Conservation (phyloP, 2,888 invertebrate genomes). For the Phymatocera aterrima region DNA sequence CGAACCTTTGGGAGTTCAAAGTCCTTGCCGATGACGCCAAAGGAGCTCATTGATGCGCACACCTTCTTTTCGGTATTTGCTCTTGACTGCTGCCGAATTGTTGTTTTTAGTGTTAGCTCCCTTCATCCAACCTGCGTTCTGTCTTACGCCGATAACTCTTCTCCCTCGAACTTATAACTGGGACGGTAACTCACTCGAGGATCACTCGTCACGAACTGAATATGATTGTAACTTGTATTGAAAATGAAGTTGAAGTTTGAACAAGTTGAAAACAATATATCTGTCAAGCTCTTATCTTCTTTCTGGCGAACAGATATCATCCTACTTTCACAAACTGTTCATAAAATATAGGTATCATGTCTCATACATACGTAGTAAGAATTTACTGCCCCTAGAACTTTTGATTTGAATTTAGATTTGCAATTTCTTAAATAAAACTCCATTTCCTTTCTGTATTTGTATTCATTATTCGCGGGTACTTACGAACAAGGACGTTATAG, state of each 20-base stretch:
- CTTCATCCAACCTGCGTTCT: neutral
- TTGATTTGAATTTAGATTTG: too few relatives aligned
- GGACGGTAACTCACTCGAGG: neutral
- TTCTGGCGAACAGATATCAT: neutral
- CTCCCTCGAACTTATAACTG: neutral
- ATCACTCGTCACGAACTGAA: neutral
- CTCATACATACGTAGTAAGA: too few relatives aligned
- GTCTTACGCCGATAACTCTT: neutral
- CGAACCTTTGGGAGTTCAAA: neutral
- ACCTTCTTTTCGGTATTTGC: constrained; percentile 9
- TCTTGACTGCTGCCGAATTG: constrained; percentile 21
- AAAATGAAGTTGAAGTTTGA: neutral
- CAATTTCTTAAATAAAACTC: too few relatives aligned
- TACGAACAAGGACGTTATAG: too few relatives aligned
- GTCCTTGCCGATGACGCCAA: neutral
- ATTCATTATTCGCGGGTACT: too few relatives aligned
- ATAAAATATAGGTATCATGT: neutral
- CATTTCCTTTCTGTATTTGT: too few relatives aligned
- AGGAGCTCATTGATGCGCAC: neutral
- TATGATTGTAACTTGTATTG: neutral
- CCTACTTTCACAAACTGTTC: neutral
- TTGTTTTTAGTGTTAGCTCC: constrained; percentile 2
- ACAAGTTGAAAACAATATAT: neutral
- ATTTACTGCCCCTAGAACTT: too few relatives aligned
- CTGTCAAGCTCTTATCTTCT: neutral